Percentiles rank a stretch among this genome's conserved stretches.
phyloP scores from a whole-genome alignment of 2,888 invertebrate species.

The Nycteola revayana region DNA sequence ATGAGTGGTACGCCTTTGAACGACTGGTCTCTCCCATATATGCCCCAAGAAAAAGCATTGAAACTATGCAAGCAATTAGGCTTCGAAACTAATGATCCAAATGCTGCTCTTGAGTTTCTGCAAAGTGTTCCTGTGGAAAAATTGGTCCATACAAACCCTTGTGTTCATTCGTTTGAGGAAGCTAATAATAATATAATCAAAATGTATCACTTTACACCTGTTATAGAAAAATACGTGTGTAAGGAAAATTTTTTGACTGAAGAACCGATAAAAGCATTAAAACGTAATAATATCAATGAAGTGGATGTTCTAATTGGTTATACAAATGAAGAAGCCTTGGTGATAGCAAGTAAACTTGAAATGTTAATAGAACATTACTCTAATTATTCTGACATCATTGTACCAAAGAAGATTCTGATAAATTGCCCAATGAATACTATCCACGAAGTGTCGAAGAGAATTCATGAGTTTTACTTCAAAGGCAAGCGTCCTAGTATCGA shows the following conservation, averaged over 20 bases:
- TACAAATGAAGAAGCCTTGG: background rate
- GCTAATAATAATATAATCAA: too few relatives aligned
- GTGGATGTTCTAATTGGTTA: background rate
- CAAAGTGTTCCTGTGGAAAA: too few relatives aligned
- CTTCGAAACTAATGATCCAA: too few relatives aligned
- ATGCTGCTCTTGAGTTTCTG: too few relatives aligned
- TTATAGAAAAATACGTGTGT: background rate
- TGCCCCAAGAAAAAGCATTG: too few relatives aligned
- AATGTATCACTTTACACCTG: background rate
- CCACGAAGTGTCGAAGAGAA: background rate
- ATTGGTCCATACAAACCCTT: too few relatives aligned
- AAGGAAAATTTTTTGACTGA: background rate
- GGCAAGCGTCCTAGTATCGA: background rate
- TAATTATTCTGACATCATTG: background rate
- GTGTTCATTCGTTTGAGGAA: too few relatives aligned
- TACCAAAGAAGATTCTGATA: background rate
- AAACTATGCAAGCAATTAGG: too few relatives aligned
- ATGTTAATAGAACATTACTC: background rate
- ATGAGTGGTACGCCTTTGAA: too few relatives aligned
- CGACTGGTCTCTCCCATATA: too few relatives aligned
- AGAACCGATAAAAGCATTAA: background rate
- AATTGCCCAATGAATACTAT: background rate
- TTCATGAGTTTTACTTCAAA: background rate
- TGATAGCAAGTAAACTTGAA: background rate
- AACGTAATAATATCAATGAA: background rate